These are phyloP conservation scores for Acanthosepion lycidas DNA, from an alignment of 2,888 invertebrate species.

Conservation along the genomic window DNA sequence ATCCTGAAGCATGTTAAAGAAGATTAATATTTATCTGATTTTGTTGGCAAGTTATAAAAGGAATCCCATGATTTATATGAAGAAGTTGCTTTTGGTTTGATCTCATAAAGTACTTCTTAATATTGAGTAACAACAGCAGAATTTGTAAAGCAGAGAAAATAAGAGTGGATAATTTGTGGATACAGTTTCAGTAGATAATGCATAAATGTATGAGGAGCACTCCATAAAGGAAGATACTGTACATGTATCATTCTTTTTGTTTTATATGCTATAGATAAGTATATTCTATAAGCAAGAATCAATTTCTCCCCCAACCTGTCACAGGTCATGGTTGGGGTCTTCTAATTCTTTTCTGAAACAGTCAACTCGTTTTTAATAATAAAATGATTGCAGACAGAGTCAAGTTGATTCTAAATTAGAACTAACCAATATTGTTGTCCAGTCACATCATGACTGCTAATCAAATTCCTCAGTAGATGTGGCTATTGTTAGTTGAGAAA, in stretches of 20 bases:
- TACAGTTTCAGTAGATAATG: neutral
- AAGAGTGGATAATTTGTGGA: conserved; percentile 33
- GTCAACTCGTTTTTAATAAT: conserved; percentile 23
- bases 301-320: neutral
- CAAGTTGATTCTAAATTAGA: conserved; percentile 9
- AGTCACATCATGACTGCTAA: neutral
- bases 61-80: neutral
- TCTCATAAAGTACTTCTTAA: neutral
- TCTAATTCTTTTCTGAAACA: conserved; percentile 33
- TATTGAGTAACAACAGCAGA: neutral
- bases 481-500: conserved; percentile 20
- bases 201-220: neutral
- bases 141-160: neutral
- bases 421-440: conserved; percentile 33
- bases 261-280: neutral
- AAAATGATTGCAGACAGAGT: neutral
- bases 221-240: neutral
- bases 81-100: neutral
- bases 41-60: neutral
- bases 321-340: neutral
- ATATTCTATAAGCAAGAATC: neutral
- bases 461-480: neutral
- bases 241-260: neutral
- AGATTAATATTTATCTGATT: neutral
- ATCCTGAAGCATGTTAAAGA: too few species aligned